These are phyloP conservation scores for Lutra lutra DNA, from an alignment of 2,797 vertebrate species.

Conservation along the genomic window DNA sequence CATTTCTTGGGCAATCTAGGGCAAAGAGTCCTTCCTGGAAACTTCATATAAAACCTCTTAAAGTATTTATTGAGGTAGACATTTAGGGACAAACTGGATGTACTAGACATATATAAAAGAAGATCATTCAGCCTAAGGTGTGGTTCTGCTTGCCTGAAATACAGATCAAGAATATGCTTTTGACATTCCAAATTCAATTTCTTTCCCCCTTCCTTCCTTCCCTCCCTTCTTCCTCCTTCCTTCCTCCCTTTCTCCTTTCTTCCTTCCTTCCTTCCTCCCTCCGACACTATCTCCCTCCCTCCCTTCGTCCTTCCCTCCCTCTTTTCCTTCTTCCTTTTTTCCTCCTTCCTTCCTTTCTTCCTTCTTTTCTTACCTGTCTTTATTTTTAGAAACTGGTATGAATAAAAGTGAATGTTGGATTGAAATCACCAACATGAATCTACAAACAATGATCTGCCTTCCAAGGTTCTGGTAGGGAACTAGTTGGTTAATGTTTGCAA, in stretches of 20 bases:
- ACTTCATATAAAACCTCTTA: neutral
- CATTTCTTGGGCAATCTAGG: neutral
- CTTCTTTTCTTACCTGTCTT: neutral
- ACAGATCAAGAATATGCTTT: neutral
- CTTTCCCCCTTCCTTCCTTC: neutral
- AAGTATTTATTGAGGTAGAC: neutral
- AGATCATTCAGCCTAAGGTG: neutral
- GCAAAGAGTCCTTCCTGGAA: neutral
- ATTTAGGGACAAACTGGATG: neutral
- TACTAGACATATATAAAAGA: neutral
- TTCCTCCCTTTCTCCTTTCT: neutral
- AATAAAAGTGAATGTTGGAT: neutral
- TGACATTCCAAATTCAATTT: neutral
- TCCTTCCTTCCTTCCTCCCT: neutral
- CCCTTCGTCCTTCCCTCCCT: no score
- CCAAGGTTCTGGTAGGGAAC: constrained; percentile 32
- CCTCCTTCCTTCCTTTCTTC: no score
- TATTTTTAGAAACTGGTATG: neutral
- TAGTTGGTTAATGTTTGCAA: constrained; percentile 67
- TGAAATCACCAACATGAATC: neutral
- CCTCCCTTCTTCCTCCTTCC: no score
- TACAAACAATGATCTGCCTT: neutral
- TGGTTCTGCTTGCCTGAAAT: neutral
- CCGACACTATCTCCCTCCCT: no score
- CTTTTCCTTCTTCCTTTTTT: no score